phyloP scores from a whole-genome alignment of 2,888 invertebrate genomes.

The Sesia bembeciformis region DNA sequence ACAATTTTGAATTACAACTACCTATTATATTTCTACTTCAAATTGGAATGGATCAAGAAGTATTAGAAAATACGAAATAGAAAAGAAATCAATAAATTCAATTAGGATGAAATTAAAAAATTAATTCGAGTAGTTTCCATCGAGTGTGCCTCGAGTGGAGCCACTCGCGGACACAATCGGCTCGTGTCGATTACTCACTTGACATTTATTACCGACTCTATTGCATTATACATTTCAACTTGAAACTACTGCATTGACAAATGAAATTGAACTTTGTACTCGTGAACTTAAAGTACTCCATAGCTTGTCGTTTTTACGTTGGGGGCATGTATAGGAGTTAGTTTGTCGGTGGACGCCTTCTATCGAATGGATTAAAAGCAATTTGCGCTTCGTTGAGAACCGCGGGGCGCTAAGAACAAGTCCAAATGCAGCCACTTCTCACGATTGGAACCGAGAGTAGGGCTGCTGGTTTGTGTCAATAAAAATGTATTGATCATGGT shows the following conservation, averaged over 20 bases:
- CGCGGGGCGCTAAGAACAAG: constrained; percentile 36
- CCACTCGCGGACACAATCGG: not conserved
- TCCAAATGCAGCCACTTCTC: not conserved
- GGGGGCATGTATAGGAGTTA: constrained; percentile 17
- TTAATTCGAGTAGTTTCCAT: not conserved
- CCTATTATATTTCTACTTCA: too few species aligned
- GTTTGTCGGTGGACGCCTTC: constrained; percentile 47
- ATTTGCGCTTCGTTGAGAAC: constrained; percentile 46
- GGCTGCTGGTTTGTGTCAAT: too few species aligned
- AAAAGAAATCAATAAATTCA: too few species aligned
- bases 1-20: too few species aligned
- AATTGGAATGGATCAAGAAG: too few species aligned
- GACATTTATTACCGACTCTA: constrained; percentile 38
- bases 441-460: too few species aligned
- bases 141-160: not conserved
- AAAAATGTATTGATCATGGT: too few species aligned
- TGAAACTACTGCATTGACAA: constrained; percentile 7
- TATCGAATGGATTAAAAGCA: constrained; percentile 63
- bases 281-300: not conserved
- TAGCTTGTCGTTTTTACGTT: not conserved
- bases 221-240: constrained; percentile 35
- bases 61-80: too few species aligned
- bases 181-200: constrained; percentile 42
- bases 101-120: too few species aligned
- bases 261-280: not conserved